phyloP scores from a whole-genome alignment of 2,113 vertebrate genomes.

The Eonycteris spelaea region DNA sequence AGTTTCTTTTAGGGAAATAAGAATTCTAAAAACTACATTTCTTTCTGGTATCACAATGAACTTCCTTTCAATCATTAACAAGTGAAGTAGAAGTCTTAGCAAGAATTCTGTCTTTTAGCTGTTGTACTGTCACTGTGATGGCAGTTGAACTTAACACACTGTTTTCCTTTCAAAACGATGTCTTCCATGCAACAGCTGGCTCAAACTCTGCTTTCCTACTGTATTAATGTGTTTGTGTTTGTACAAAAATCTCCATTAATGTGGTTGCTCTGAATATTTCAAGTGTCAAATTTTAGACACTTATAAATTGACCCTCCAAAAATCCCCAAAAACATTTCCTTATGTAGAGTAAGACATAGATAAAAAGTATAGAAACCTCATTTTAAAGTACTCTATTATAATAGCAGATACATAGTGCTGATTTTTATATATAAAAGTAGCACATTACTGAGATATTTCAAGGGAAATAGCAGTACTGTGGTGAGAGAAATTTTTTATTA shows the following conservation, averaged over 20 bases:
- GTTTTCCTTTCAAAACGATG: slow-evolving; percentile 63
- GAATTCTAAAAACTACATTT: slow-evolving; percentile 19
- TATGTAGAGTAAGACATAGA: neutral
- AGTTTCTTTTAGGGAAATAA: slow-evolving; percentile 22
- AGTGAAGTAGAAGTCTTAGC: neutral
- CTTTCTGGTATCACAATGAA: neutral
- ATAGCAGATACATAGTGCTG: neutral
- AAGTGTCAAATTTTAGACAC: slow-evolving; percentile 42
- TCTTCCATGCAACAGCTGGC: neutral
- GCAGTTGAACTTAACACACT: slow-evolving; percentile 53
- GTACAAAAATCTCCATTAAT: neutral
- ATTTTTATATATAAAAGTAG: slow-evolving; percentile 22
- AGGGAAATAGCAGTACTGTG: neutral
- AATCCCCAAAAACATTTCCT: neutral
- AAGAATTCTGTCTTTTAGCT: slow-evolving; percentile 45
- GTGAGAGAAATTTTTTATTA: neutral
- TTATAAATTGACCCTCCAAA: slow-evolving; percentile 27
- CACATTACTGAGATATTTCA: neutral
- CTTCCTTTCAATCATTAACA: slow-evolving; percentile 27
- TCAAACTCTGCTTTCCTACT: neutral
- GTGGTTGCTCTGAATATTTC: slow-evolving; percentile 4
- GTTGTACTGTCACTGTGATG: slow-evolving; percentile 15
- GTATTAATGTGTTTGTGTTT: slow-evolving; percentile 15
- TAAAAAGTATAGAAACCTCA: neutral
- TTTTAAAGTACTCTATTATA: neutral